Evolutionary conservation across 2,888 invertebrate species (phyloP).

Genomic region (Spodoptera exigua): DNA sequence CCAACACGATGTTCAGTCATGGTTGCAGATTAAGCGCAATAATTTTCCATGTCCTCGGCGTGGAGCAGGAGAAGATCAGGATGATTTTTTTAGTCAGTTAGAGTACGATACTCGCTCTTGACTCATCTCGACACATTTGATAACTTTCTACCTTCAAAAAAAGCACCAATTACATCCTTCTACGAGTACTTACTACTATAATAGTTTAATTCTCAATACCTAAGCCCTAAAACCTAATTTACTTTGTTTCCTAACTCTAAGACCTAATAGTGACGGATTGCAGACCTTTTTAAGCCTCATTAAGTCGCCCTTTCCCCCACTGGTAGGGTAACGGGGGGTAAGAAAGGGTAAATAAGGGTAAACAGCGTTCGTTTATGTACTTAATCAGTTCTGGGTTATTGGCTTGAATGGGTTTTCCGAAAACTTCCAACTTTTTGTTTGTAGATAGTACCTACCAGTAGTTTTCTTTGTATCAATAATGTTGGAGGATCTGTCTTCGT

Average conservation of each 20-base stretch:
- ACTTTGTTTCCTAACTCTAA: conserved; percentile 11
- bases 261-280: conserved; percentile 35
- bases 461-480: neutral
- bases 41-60: no score
- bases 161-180: no score
- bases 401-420: conserved; percentile 10
- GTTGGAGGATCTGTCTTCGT: no score
- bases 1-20: no score
- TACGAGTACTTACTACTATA: neutral
- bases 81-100: no score
- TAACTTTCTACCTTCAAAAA: no score
- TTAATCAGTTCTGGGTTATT: conserved; percentile 43
- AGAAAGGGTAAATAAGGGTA: conserved; percentile 32
- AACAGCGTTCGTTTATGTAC: conserved; percentile 38
- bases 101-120: no score
- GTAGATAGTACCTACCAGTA: neutral
- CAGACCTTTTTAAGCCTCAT: conserved; percentile 51
- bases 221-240: conserved; percentile 1
- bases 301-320: conserved; percentile 41
- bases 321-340: conserved; percentile 47
- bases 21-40: no score
- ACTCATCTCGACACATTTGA: no score
- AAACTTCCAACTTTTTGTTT: neutral
- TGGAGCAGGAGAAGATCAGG: no score
- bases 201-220: conserved; percentile 4